Evolutionary conservation across 2,797 vertebrate species (phyloP).

Genomic region (Poecile montanus): DNA sequence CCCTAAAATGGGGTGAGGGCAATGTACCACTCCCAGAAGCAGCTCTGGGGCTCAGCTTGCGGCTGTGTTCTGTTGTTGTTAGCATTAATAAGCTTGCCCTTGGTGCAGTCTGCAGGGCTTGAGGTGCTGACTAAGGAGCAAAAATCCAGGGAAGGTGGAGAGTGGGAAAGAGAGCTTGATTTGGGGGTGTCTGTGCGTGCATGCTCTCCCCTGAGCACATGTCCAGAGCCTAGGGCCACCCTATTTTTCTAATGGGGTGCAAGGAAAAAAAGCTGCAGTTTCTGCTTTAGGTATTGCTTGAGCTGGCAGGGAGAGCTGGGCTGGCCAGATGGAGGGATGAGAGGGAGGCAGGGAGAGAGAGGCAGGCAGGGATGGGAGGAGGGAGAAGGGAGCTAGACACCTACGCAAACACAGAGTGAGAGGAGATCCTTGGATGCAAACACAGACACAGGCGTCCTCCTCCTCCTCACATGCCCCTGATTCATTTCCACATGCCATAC

Average conservation of each 20-base stretch:
- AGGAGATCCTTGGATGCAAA: conserved; percentile 82
- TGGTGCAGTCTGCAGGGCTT: conserved; percentile 25
- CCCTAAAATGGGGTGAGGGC: background rate
- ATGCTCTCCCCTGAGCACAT: background rate
- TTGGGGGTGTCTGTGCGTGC: background rate
- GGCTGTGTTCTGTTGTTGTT: background rate
- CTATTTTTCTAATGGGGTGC: background rate
- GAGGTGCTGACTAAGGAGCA: conserved; percentile 43
- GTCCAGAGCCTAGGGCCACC: background rate
- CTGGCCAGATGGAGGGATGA: conserved; percentile 66
- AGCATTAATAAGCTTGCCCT: conserved; percentile 4
- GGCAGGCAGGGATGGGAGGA: conserved; percentile 54
- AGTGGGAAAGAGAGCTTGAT: background rate
- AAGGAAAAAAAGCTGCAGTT: conserved; percentile 40
- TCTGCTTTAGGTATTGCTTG: conserved; percentile 49
- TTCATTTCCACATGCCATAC: conserved; percentile 76
- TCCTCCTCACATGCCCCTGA: conserved; percentile 73
- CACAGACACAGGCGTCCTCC: conserved; percentile 70
- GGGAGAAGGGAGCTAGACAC: conserved; percentile 65
- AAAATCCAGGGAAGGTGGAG: background rate
- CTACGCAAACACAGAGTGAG: conserved; percentile 78
- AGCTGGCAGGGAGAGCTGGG: conserved; percentile 58
- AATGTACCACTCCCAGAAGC: background rate
- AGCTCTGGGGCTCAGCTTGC: background rate
- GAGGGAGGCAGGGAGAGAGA: conserved; percentile 48